Evolutionary conservation across 2,113 vertebrate genomes (phyloP), one percentile per base, ranked within the genome.

Genomic region (Cavia porcellus): DNA sequence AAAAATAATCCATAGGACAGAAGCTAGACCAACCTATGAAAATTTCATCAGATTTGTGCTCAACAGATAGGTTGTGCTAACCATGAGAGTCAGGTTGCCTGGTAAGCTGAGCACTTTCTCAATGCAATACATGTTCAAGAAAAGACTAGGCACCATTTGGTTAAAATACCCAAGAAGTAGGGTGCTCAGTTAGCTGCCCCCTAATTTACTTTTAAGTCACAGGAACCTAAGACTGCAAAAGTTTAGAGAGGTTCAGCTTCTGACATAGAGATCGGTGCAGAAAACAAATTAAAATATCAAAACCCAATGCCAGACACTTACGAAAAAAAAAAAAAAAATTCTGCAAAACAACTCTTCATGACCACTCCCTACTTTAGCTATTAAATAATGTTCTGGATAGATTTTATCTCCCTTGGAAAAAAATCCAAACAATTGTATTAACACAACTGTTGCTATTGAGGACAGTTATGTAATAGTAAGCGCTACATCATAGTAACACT

Each of bases 251-350:
- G 61, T 82, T 87, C 72, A 89, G 66, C 79, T 87, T 85, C 59
- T 85, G 85, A 90, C 72, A 79, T 25, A 22, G 3, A 79, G 70
- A 92, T 38, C 17, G 35, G 45, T 93, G 5, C 25, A 88, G 87
- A 95, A 96, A 90, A 84, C 50, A 90, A 83, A 85, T 59, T 42
- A 89, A 94, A 11, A 77, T 64, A 70, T 68, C 74, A 92, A 96
- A 95, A 64, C 45, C 96, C 90, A 94, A 86, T 90, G 59, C 17
- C 77, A 94, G 13, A 35, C 61, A 82, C 50, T 89, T 20, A 52
- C 52, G 61, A 61, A 84, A 95, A 45, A 93, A 38, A n/a, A 92
- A n/a, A 55, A 66, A 30, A 62, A 86, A 92, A 32, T 61, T 96
- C 64, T 72, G 61, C 3, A 82, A 62, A 61, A 32, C 25, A 91